Percentiles rank a stretch among this genome's conserved stretches.
phyloP scores from a whole-genome alignment of 2,888 invertebrate species.

The Polymixis lichenea region DNA sequence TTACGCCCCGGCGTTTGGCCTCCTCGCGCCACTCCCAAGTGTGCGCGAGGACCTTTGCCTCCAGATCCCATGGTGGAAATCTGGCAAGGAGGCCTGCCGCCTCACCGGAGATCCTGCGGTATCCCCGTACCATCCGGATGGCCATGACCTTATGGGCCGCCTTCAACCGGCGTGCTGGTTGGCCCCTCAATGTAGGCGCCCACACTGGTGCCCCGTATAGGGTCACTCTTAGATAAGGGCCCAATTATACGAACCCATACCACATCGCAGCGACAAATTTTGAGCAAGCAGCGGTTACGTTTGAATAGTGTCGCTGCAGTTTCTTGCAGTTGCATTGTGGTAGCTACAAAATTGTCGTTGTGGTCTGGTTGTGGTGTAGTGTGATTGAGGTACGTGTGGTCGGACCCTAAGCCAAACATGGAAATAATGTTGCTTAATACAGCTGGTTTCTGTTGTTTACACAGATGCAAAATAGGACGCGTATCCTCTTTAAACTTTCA shows the following conservation, averaged over 20 bases:
- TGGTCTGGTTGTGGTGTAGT: not conserved
- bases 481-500: conserved; percentile 77
- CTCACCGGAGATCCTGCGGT: too few species aligned
- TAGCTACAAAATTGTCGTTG: not conserved
- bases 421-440: not conserved
- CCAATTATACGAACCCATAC: not conserved
- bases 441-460: not conserved
- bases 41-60: too few species aligned
- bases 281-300: not conserved
- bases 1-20: too few species aligned
- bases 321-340: not conserved
- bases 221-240: too few species aligned
- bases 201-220: too few species aligned
- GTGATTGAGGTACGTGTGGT: not conserved
- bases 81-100: too few species aligned
- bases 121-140: too few species aligned
- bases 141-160: too few species aligned
- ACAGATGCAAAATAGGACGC: conserved; percentile 41
- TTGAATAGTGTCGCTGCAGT: not conserved
- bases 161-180: too few species aligned
- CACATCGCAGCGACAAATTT: not conserved
- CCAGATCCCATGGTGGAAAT: too few species aligned
- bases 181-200: too few species aligned
- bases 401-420: not conserved
- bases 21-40: too few species aligned